Conservation (phyloP, 2,888 invertebrate species). For the Cephus pulcher region DNA sequence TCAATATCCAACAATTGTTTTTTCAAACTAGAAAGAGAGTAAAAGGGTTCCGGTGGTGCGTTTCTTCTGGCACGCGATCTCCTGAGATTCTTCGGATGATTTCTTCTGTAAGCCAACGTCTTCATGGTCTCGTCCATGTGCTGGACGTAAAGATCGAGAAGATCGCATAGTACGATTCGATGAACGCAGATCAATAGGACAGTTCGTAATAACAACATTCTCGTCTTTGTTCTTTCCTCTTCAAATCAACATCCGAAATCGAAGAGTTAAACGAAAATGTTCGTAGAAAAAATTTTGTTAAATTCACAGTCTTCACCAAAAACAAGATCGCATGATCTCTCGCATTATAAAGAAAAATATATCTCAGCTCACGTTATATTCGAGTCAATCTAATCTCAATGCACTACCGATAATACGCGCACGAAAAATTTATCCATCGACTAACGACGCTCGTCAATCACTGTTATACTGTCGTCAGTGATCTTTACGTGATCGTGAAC, state of each 20-base stretch:
- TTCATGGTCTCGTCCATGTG: conserved; percentile 64
- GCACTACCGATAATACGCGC: not conserved
- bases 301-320: not conserved
- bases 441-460: not conserved
- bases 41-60: conserved; percentile 31
- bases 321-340: not conserved
- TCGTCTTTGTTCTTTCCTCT: conserved; percentile 13
- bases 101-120: conserved; percentile 42
- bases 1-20: conserved; percentile 55
- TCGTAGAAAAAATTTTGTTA: not conserved
- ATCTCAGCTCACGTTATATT: not conserved
- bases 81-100: conserved; percentile 38
- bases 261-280: not conserved
- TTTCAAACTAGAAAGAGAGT: conserved; percentile 45
- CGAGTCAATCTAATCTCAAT: not conserved
- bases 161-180: conserved; percentile 48
- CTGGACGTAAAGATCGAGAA: conserved; percentile 61
- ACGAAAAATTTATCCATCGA: not conserved
- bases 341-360: not conserved
- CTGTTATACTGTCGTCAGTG: not conserved
- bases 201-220: conserved; percentile 49
- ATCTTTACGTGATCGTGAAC: conserved; percentile 2
- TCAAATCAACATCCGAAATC: not conserved
- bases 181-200: conserved; percentile 39
- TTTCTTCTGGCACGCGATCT: conserved; percentile 41